These are phyloP conservation scores for Paramormyrops hopkinsi DNA, from an alignment of 2,797 vertebrate genomes.

Conservation along the genomic window DNA sequence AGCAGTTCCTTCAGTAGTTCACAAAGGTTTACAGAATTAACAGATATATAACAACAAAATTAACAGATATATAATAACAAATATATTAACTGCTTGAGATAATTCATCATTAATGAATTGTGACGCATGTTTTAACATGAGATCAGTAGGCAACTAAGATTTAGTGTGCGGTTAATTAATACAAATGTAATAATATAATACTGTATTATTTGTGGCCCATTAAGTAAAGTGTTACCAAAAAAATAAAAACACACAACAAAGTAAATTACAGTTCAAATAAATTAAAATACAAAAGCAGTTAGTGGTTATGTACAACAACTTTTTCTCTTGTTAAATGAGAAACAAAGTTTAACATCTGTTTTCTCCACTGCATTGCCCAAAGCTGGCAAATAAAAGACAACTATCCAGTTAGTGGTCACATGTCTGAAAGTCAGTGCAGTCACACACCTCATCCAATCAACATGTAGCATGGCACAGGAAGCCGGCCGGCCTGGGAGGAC, in stretches of 20 bases:
- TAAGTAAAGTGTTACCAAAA: neutral
- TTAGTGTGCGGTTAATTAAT: neutral
- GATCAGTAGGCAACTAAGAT: neutral
- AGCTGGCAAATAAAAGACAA: neutral
- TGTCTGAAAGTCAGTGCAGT: neutral
- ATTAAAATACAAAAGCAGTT: neutral
- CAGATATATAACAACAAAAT: neutral
- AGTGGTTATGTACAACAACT: neutral
- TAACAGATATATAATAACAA: neutral
- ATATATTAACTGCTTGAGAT: neutral
- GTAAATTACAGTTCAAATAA: neutral
- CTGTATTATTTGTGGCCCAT: neutral
- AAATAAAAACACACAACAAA: neutral
- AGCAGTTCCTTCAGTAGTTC: neutral
- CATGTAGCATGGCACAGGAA: neutral
- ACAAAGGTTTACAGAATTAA: neutral
- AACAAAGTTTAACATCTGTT: neutral
- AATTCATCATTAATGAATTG: neutral
- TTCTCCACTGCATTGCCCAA: neutral
- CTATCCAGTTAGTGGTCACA: neutral
- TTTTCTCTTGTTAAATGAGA: neutral
- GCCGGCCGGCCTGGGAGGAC: neutral
- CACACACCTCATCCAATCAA: neutral
- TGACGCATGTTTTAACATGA: neutral
- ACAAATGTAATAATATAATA: neutral